Conservation (phyloP, 2,888 invertebrate species). For the Hymenopus coronatus region DNA sequence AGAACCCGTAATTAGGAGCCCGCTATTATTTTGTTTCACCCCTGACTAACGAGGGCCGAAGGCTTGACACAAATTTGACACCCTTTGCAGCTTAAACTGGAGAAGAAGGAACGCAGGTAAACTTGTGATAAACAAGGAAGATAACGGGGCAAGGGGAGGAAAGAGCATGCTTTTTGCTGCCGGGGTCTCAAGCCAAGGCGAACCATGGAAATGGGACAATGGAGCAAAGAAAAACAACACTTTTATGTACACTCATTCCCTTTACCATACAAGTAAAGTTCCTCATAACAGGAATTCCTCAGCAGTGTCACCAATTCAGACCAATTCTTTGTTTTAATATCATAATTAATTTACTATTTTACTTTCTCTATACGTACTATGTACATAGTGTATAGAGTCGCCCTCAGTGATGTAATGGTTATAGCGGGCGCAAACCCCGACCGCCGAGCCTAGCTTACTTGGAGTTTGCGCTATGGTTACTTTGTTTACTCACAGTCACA, state of each 20-base stretch:
- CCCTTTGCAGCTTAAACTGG: not conserved
- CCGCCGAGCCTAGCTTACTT: no score
- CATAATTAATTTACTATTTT: no score
- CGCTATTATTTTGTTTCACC: not conserved
- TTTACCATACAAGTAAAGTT: no score
- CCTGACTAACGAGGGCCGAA: not conserved
- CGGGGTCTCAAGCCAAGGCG: not conserved
- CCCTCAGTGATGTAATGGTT: no score
- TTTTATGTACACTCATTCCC: not conserved
- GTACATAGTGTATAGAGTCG: no score
- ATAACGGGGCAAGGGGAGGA: not conserved
- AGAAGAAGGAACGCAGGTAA: conserved; percentile 1
- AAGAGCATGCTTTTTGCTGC: not conserved
- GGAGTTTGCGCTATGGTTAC: no score
- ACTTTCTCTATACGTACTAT: no score
- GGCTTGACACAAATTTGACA: conserved; percentile 11
- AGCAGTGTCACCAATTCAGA: no score
- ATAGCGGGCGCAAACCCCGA: no score
- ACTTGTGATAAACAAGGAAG: conserved; percentile 1
- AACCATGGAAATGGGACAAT: not conserved
- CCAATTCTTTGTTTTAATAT: no score
- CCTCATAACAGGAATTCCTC: no score
- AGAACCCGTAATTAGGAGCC: not conserved
- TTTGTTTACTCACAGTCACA: no score
- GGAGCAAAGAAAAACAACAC: not conserved